Percentiles rank a stretch among this genome's conserved stretches.
These are phyloP conservation scores for Beaufortia kweichowensis DNA, from an alignment of 2,113 vertebrate species.

Conservation along the genomic window DNA sequence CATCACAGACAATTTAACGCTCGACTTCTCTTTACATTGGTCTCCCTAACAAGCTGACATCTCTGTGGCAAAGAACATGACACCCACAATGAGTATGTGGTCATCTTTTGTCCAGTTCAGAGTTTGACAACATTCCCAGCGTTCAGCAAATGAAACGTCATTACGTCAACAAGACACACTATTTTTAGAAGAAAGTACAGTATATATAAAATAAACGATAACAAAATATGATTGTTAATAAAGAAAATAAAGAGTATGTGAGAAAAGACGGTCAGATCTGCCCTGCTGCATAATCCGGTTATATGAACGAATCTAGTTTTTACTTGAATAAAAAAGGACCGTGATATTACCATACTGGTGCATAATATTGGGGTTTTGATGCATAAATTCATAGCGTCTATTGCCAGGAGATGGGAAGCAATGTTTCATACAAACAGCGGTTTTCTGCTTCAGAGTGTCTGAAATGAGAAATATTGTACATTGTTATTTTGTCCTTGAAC, in stretches of 20 bases:
- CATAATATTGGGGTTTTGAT: constrained; percentile 27
- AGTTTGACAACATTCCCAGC: constrained; percentile 26
- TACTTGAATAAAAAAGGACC: constrained; percentile 22
- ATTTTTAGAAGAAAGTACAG: no score
- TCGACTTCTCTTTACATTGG: constrained; percentile 54
- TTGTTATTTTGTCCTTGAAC: constrained; percentile 42
- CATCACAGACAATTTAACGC: constrained; percentile 63
- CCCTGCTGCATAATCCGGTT: neutral
- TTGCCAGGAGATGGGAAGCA: constrained; percentile 37
- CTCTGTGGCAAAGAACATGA: constrained; percentile 47
- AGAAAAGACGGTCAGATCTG: neutral
- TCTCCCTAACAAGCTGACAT: constrained; percentile 50
- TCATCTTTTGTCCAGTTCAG: constrained; percentile 23
- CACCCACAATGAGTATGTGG: constrained; percentile 29
- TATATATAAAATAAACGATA: no score
- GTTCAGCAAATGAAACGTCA: constrained; percentile 11
- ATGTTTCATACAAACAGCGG: constrained; percentile 25
- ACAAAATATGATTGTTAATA: neutral
- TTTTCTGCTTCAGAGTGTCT: constrained; percentile 26
- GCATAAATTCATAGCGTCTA: constrained; percentile 31
- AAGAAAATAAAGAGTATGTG: neutral
- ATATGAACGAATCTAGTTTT: constrained; percentile 25
- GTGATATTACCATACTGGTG: constrained; percentile 36
- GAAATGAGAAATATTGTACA: constrained; percentile 25
- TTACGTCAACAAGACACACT: no score